Percentiles rank a stretch among this genome's conserved stretches.
These are phyloP conservation scores for Meloidogyne chitwoodi DNA, from an alignment of 1,140 invertebrate species.

Conservation along the genomic window DNA sequence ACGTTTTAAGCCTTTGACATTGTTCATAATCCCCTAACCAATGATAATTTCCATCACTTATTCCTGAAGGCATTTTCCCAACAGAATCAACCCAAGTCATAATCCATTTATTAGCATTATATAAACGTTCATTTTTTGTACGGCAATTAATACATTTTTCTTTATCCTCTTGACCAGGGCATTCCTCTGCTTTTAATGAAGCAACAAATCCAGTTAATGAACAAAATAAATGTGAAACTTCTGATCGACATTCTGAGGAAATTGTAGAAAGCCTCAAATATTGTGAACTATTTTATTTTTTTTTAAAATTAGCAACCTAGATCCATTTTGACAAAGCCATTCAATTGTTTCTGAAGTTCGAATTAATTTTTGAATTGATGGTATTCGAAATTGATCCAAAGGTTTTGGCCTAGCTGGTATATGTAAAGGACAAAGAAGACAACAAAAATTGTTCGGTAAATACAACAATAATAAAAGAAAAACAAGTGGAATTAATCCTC, in stretches of 20 bases:
- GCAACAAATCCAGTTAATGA: constrained; percentile 36
- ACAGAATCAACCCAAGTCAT: constrained; percentile 54
- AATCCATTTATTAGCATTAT: constrained; percentile 51
- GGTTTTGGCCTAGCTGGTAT: constrained; percentile 40
- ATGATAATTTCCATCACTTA: constrained; percentile 58
- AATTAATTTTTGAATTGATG: constrained; percentile 43
- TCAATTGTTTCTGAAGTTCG: constrained; percentile 32
- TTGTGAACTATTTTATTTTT: too few relatives aligned
- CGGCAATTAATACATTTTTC: constrained; percentile 46
- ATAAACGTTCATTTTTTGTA: constrained; percentile 22
- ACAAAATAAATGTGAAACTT: constrained; percentile 45
- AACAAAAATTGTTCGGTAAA: not conserved
- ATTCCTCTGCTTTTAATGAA: constrained; percentile 28
- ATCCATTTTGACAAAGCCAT: constrained; percentile 34
- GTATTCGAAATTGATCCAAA: constrained; percentile 44
- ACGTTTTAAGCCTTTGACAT: constrained; percentile 43
- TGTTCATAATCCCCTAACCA: constrained; percentile 59
- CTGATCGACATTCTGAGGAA: constrained; percentile 30
- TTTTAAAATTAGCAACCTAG: constrained; percentile 22
- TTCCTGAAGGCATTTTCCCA: constrained; percentile 57
- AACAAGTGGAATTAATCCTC: not conserved
- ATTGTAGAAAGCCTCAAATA: constrained; percentile 22
- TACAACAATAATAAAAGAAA: not conserved
- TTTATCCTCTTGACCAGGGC: constrained; percentile 31
- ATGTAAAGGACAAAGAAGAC: constrained; percentile 27